phyloP scores from a whole-genome alignment of 2,888 invertebrate species.

The Rotaria sp. region DNA sequence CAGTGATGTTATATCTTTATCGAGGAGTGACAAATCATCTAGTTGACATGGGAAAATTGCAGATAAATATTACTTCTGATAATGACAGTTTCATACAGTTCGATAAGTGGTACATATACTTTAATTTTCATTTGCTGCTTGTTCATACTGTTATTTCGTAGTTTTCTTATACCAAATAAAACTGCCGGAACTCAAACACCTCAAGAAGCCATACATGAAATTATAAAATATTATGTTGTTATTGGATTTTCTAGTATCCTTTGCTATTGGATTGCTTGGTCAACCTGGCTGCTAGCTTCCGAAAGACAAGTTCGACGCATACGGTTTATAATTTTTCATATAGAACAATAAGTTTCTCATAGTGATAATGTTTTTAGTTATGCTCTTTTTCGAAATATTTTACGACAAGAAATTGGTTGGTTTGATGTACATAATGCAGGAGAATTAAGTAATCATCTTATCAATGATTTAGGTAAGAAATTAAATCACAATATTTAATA shows the following conservation, averaged over 20 bases:
- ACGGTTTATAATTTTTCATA: not conserved
- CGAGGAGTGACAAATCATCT: not conserved
- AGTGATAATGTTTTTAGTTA: not conserved
- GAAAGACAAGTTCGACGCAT: constrained; percentile 1
- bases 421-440: not conserved
- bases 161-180: not conserved
- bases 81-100: not conserved
- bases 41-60: not conserved
- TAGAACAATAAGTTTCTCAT: not conserved
- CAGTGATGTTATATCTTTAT: not conserved
- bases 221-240: not conserved
- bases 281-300: not conserved
- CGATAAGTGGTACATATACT: not conserved
- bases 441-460: not conserved
- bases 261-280: not conserved
- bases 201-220: not conserved
- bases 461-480: not conserved
- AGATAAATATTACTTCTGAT: not conserved
- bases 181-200: not conserved
- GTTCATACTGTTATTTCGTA: not conserved
- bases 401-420: constrained; percentile 11
- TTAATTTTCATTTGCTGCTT: not conserved
- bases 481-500: not conserved
- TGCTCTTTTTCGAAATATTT: not conserved
- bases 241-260: not conserved